Percentiles rank a stretch among this genome's conserved stretches.
phyloP scores from a whole-genome alignment of 2,797 vertebrate species.

The Ptychadena robeensis region DNA sequence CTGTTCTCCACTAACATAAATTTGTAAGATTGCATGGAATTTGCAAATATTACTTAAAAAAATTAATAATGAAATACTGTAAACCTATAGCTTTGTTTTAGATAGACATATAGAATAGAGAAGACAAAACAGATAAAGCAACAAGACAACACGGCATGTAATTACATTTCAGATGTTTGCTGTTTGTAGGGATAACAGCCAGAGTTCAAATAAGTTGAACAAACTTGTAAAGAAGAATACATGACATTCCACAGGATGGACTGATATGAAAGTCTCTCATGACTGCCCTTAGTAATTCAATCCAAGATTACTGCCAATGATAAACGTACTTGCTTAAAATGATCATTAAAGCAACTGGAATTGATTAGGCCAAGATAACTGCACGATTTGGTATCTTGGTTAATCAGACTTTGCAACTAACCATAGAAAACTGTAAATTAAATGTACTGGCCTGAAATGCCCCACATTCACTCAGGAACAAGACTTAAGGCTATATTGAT shows the following conservation, averaged over 20 bases:
- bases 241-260: conserved; percentile 9
- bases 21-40: neutral
- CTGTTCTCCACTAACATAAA: neutral
- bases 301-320: conserved; percentile 45
- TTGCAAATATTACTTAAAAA: conserved; percentile 21
- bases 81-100: neutral
- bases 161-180: conserved; percentile 17
- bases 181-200: conserved; percentile 16
- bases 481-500: neutral
- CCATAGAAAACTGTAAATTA: conserved; percentile 44
- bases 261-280: conserved; percentile 32
- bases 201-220: conserved; percentile 52
- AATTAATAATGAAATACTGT: neutral
- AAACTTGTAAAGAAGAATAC: conserved; percentile 17
- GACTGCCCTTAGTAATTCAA: conserved; percentile 40
- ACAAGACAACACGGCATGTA: neutral
- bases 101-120: neutral
- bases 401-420: conserved; percentile 50
- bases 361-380: conserved; percentile 49
- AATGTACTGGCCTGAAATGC: conserved; percentile 40
- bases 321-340: conserved; percentile 35
- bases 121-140: conserved; percentile 7
- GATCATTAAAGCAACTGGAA: conserved; percentile 44
- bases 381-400: conserved; percentile 42
- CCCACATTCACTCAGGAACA: conserved; percentile 1